Conservation (phyloP, 2,797 vertebrate genomes). For the Hafferia zeledoni region DNA sequence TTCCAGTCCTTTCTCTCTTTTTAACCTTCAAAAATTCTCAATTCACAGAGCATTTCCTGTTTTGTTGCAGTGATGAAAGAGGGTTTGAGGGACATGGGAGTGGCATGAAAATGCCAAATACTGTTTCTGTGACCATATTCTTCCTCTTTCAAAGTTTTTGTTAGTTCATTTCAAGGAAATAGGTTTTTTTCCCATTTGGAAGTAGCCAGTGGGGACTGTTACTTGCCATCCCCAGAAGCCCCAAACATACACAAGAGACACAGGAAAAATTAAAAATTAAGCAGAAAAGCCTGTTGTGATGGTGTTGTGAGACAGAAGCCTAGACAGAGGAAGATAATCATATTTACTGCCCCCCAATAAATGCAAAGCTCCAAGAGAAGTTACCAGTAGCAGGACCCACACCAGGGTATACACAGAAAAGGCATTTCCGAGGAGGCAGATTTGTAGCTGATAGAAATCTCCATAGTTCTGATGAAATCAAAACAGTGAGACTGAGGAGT, state of each 20-base stretch:
- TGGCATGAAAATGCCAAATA: not conserved
- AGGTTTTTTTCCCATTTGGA: accelerated
- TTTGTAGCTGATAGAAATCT: not conserved
- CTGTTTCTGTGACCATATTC: not conserved
- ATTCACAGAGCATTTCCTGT: not conserved
- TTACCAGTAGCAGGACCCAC: accelerated
- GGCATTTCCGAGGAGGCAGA: accelerated
- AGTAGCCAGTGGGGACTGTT: not conserved
- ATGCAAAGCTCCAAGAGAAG: not conserved
- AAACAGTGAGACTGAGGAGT: not conserved
- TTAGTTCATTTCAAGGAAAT: not conserved
- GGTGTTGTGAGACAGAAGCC: not conserved
- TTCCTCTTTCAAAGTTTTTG: not conserved
- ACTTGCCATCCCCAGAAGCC: not conserved
- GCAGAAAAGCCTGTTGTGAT: not conserved
- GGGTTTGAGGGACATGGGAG: not conserved
- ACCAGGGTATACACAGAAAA: not conserved
- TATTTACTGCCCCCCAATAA: not conserved
- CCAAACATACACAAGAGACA: not conserved
- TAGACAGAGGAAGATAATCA: not conserved
- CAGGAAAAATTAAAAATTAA: not conserved
- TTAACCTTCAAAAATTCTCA: not conserved
- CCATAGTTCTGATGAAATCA: not conserved
- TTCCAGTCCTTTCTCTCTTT: not conserved
- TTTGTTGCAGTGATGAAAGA: not conserved